Percentiles rank a stretch among this genome's conserved stretches.
phyloP scores from a whole-genome alignment of 2,113 vertebrate genomes.

The Potamarius usumacintae region DNA sequence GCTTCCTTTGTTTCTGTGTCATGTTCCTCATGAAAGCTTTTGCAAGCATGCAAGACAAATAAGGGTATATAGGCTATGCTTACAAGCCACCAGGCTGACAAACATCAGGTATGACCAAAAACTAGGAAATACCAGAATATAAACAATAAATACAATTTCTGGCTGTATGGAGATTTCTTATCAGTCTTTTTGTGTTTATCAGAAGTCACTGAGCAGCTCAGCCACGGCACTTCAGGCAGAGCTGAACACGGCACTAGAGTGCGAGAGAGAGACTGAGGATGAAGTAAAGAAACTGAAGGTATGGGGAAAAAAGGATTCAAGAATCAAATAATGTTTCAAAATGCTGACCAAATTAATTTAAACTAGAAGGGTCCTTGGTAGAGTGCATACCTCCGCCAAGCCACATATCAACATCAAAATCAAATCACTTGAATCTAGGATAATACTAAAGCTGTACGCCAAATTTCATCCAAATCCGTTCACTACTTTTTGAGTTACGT shows the following conservation, averaged over 20 bases:
- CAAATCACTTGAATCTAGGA: too few relatives aligned
- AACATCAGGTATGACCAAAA: not conserved
- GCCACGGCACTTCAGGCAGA: slow-evolving; percentile 73
- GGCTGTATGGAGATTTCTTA: not conserved
- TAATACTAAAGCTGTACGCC: too few relatives aligned
- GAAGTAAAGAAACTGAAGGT: slow-evolving; percentile 86
- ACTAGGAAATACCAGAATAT: not conserved
- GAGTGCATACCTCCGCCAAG: too few relatives aligned
- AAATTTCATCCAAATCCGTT: too few relatives aligned
- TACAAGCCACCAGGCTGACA: not conserved
- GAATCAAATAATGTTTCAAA: not conserved
- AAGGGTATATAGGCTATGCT: not conserved
- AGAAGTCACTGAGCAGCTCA: slow-evolving; percentile 72
- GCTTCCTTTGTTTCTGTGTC: not conserved
- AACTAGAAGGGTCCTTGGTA: too few relatives aligned
- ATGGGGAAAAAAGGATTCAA: slow-evolving; percentile 22
- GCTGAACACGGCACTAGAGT: slow-evolving; percentile 74
- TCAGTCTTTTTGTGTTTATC: slow-evolving; percentile 32
- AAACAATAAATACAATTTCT: not conserved
- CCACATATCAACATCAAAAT: too few relatives aligned
- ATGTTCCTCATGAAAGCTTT: not conserved
- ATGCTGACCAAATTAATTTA: not conserved
- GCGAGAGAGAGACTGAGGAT: slow-evolving; percentile 72
- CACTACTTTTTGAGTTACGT: too few relatives aligned
- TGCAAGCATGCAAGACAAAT: not conserved